Base-by-base conservation (phyloP, 1,140 invertebrate species). In the Drosophila quadrilineata region DNA sequence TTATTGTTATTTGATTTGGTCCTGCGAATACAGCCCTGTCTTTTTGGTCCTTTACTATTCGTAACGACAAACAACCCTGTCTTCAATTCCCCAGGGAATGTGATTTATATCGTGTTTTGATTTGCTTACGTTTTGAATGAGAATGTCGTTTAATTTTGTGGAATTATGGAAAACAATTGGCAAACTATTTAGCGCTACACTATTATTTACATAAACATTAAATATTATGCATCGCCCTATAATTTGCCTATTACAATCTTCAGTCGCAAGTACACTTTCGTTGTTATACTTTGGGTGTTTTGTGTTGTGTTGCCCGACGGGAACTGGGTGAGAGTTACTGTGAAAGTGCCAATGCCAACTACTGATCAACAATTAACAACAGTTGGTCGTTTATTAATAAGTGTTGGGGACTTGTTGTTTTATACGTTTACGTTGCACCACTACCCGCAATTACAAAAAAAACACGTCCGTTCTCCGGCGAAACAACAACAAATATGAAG, bases 401-500 rank as follows among this genome's bases (percentile, higher is more conserved):
- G 46, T 35, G n/a, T n/a, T n/a, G n/a, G 49, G 21, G 36, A 65
- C 35, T 49, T 28, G 26, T 22, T 65, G 54, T 29, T 31, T 53
- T 52, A 17, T 28, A 26, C n/a, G n/a, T n/a, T n/a, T 54, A 24
- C 56, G 63, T 50, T 60, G 26, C 29, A 66, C 56, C n/a, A n/a
- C n/a, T n/a, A 59, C 26, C 62, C 62, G 62, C 62, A 59, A n/a
- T 59, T 28, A 46, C n/a, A 52, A 52, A 50, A 52, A 66, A 50
- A 33, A 60, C 56, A 66, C 63, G 63, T 66, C 57, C 63, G 56
- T 29, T 46, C 46, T 52, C 22, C 63, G 63, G 57, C 56, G 38
- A 46, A 60, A 66, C 46, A 66, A 66, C 63, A 66, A 66, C 57
- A 66, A 66, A 52, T 66, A 14, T 53, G 40, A 60, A 12, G 3